Base-by-base conservation (phyloP, 2,888 invertebrate species). In the Drosophila fulvimacula region DNA sequence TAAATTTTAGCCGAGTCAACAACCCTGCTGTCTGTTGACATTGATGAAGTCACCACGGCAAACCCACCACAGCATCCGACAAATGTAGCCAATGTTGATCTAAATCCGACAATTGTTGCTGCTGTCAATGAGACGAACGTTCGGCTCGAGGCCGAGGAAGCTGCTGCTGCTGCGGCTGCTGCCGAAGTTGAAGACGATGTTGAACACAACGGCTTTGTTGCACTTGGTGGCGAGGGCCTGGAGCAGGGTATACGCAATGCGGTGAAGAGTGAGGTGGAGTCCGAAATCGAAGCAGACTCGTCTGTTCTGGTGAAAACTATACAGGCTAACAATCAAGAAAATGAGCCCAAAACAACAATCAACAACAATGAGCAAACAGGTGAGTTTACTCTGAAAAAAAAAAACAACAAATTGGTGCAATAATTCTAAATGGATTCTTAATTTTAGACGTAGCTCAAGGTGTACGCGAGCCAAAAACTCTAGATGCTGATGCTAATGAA, bases 191-290 rank as follows among this genome's bases (percentile, higher is more conserved):
- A 39, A 5, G 80, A 80, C 44, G 80, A 80, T 3, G 51, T 79
- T 61, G 65, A 65, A 13, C 60, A 59, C 24, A 68, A 64, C 11
- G 66, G 72, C 38, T 82, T 86, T 44, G 79, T 79, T 1, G 72
- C 84, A 0, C 38, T 81, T 36, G 79, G 69, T 5, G 82, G 72
- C 9, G 83, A 60, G 30, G 87, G 73, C 5, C 65, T 91, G 24
- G 91, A 91, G 58, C 77, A 91, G 58, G 81, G 79, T 24, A 91
- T 91, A 55, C 76, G 89, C 1, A 87, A 88, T 71, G 85, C 86
- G 0, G 90, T 91, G 1, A 86, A 90, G 56, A 82, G 74, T 27
- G 87, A 90, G 73, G 84, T 90, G 7, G 82, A 87, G 55, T 53
- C 68, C 27, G 84, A 76, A 62, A 76, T 76, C 34, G 85, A 89